Percentiles rank a stretch among this genome's conserved stretches.
Conservation (phyloP, 2,888 invertebrate species). For the Eurois occulta region DNA sequence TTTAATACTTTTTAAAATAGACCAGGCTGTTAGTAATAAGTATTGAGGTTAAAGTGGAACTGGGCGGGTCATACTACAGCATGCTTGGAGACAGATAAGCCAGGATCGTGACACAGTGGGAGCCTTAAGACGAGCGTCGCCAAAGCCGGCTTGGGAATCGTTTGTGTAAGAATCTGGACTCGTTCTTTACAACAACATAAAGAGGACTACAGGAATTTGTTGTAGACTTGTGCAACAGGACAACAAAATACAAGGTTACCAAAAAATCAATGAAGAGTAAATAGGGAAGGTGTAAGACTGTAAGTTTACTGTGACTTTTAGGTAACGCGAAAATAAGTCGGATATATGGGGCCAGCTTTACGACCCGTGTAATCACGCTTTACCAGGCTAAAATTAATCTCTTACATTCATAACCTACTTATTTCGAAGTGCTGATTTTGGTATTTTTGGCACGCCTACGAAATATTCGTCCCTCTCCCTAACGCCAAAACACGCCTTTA, state of each 20-base stretch:
- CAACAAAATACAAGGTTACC: not conserved
- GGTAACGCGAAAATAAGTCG: conserved; percentile 30
- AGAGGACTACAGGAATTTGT: not conserved
- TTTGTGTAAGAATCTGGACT: not conserved
- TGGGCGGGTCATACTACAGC: not conserved
- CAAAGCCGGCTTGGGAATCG: not conserved
- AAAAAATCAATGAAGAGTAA: not conserved
- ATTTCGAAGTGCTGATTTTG: conserved; percentile 47
- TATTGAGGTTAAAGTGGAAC: not conserved
- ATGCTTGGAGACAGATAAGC: not conserved
- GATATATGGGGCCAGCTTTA: conserved; percentile 34
- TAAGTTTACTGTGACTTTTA: not conserved
- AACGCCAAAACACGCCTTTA: conserved; percentile 40
- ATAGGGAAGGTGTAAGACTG: not conserved
- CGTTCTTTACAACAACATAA: not conserved
- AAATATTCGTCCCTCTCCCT: conserved; percentile 35
- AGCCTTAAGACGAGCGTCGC: not conserved
- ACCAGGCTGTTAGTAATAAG: not conserved
- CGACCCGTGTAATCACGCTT: conserved; percentile 33
- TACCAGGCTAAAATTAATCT: conserved; percentile 41
- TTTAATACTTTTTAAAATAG: conserved; percentile 15
- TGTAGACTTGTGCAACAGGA: not conserved
- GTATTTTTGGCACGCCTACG: conserved; percentile 50
- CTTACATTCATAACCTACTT: conserved; percentile 56
- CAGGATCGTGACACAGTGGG: not conserved